These are phyloP conservation scores for Amniataba percoides DNA, from an alignment of 2,797 vertebrate species.

Conservation along the genomic window DNA sequence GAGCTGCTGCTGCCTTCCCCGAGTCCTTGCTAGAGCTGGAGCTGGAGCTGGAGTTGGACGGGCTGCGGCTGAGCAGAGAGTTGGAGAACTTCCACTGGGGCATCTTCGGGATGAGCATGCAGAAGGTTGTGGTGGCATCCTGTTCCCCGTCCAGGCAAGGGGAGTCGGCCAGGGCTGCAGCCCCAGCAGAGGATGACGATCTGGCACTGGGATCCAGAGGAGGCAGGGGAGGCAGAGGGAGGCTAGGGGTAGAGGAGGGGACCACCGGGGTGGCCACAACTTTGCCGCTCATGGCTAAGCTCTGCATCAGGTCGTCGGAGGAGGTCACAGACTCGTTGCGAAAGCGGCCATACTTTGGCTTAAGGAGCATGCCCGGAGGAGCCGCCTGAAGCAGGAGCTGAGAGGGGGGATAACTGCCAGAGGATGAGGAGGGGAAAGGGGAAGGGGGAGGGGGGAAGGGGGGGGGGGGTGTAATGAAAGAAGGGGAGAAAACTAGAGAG, in stretches of 20 bases:
- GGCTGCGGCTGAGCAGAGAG: constrained; percentile 91
- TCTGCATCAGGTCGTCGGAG: constrained; percentile 90
- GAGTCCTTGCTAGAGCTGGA: constrained; percentile 89
- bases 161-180: constrained; percentile 85
- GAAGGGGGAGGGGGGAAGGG: constrained; percentile 33
- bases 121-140: constrained; percentile 93
- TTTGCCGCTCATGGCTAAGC: constrained; percentile 90
- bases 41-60: constrained; percentile 87
- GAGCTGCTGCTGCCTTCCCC: constrained; percentile 69
- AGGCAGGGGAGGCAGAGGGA: constrained; percentile 83
- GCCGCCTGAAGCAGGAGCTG: constrained; percentile 79
- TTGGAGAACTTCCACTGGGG: constrained; percentile 97
- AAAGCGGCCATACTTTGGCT: constrained; percentile 94
- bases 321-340: constrained; percentile 92
- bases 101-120: constrained; percentile 95
- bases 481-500: constrained; percentile 57
- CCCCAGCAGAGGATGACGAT: constrained; percentile 75
- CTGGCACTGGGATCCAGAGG: constrained; percentile 78
- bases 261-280: constrained; percentile 86
- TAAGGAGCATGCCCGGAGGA: constrained; percentile 92
- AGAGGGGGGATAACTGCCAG: constrained; percentile 62
- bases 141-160: constrained; percentile 89
- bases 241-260: constrained; percentile 80
- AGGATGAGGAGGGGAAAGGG: constrained; percentile 59
- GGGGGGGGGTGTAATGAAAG: constrained; percentile 60